Base-by-base conservation (phyloP, 2,797 vertebrate genomes). In the Falco peregrinus region DNA sequence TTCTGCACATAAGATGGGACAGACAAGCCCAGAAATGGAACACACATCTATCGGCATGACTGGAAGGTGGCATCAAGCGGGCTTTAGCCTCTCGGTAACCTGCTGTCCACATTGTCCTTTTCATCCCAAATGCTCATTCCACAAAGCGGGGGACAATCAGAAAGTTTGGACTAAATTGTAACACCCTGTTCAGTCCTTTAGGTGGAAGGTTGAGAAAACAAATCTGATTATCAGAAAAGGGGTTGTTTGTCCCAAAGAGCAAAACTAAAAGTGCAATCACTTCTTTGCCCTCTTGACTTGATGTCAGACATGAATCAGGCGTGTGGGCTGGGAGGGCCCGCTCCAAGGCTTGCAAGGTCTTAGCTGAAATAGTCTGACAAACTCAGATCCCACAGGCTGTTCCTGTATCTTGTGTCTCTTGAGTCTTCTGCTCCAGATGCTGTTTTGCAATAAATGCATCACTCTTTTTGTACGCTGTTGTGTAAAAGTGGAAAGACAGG, bases 401-500 rank as follows among this genome's bases (percentile, higher is more conserved):
- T 84, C 63, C 54, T 13, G 73, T 47, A 15, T 74, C 12, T 59
- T 50, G 63, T 20, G 78, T 75, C 79, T 83, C 78, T 19, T 1
- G 78, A 64, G 56, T 3, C 87, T 91, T 21, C 75, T 21, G 7
- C 35, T 89, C 92, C 84, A 68, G 69, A 7, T 54, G 90, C 57
- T 83, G 82, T 96, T 87, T 96, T 93, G 96, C 92, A 97, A 96
- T 43, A 53, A 71, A 79, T 19, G 51, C 85, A 94, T 94, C 79
- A 91, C 39, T 86, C 69, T 45, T 80, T 64, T 47, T 35, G 71
- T 48, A 64, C 64, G 1, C 9, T 19, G 61, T 95, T 94, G 94
- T 93, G 96, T n/a, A 96, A 93, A 95, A 95, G 95, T 33, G 95
- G 96, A 96, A 97, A 96, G 89, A 88, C 89, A 39, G 51, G 87